Evolutionary conservation across 2,113 vertebrate species (phyloP), one percentile per base, ranked within the genome.

Genomic region (Lepisosteus osseus): DNA sequence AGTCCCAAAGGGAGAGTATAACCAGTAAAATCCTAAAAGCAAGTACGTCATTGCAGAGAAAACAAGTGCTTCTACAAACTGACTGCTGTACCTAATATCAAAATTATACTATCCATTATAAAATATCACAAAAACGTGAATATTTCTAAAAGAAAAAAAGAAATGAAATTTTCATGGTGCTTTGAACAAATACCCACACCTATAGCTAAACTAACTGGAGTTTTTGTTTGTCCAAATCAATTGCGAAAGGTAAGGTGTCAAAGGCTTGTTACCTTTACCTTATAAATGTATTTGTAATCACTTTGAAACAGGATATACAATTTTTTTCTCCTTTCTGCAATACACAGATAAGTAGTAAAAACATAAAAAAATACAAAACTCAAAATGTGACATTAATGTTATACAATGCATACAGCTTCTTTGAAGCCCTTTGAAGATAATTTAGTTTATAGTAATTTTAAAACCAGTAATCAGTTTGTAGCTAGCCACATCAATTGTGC

Each of bases 121-220:
- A 66, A 51, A 2, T n/a, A n/a, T 45, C 43, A 47, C 1, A 63
- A 63, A 51, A 51, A 51, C 1, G 8, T 1, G 47, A 9, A 5
- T 51, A 4, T 29, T 67, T 54, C n/a, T 14, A 70, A 70, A 71
- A n/a, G 64, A 42, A 66, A 44, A 12, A 15, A 42, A 13, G 17
- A 67, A 72, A 72, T 67, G 55, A 57, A 54, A 72, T 61, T 45
- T 65, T 59, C n/a, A 29, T 72, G 42, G 13, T 72, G 11, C 15
- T 61, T 72, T 67, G 54, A 59, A 69, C 68, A 69, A 44, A 72
- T 59, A 9, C 11, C 40, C 12, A n/a, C 13, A 72, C 64, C 13
- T 40, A 59, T 45, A 9, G 41, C 47, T 63, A 66, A 47, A 40
- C 64, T 15, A 66, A 72, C 55, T 67, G 43, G 47, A 51, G 11